Evolutionary conservation across 2,888 invertebrate genomes (phyloP), one percentile per base, ranked within the genome.

Genomic region (Rotaria socialis): DNA sequence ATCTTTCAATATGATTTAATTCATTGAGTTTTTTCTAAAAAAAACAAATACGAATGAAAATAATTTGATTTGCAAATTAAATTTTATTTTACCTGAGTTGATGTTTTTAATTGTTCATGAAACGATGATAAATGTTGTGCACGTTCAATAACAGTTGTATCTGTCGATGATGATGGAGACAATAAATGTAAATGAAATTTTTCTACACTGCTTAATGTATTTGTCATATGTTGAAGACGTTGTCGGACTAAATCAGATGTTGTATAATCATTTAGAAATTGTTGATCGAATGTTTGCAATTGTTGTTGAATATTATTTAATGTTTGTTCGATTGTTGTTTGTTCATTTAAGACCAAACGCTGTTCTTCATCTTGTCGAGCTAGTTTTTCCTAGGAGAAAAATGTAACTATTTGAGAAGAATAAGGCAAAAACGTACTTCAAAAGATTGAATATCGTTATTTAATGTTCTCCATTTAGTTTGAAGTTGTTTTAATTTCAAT

Each of bases 321-420:
- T n/a, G 80, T 80, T 80, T 80, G 47, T 47, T 80, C 80, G 19
- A 80, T 80, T n/a, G 80, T 80, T 43, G 80, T 19, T 47, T 80
- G 80, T 47, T 47, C 80, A 43, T 47, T 80, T 43, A 47, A 47
- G 19, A 80, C 47, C 24, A 47, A 10, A 47, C 47, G 80, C n/a
- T 80, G 47, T 47, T 80, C 80, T 80, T 80, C 80, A 80, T 80
- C 14, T 43, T 43, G 47, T 80, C 47, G 47, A n/a, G 80, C 47
- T 80, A 80, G 11, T 80, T 80, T 80, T n/a, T 43, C 43, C 80
- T 80, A 43, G 4, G 24, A 80, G 24, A 80, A 80, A 24, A 80
- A 47, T n/a, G 8, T 27, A 14, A 27, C 19, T 4, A 67, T 67
- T 35, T 52, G 14, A 16, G 52, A 52, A 52, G 14, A 52, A 52